phyloP scores from a whole-genome alignment of 2,113 vertebrate genomes.

The Pandion haliaetus region DNA sequence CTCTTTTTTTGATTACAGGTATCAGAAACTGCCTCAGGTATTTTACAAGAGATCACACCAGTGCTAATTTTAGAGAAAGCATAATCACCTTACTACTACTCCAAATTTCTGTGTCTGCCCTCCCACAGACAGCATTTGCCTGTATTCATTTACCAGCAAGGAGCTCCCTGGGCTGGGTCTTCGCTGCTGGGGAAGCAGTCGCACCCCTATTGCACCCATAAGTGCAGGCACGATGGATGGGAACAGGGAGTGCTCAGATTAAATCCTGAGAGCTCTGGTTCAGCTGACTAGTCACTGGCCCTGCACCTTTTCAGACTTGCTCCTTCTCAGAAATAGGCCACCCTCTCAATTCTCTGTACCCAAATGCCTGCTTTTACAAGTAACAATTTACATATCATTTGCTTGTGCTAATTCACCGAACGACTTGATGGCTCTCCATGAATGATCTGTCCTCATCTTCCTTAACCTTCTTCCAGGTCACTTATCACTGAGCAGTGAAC shows the following conservation, averaged over 20 bases:
- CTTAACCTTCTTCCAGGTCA: background rate
- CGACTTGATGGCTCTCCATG: background rate
- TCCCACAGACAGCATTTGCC: background rate
- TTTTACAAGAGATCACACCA: background rate
- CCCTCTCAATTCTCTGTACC: background rate
- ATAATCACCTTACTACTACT: background rate
- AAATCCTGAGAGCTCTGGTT: background rate
- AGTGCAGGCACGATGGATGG: fast-evolving
- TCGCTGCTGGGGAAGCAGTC: background rate
- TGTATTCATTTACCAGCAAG: background rate
- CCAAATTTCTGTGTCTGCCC: background rate
- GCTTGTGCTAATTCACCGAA: background rate
- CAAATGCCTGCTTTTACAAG: background rate
- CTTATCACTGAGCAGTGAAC: background rate
- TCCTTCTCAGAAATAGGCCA: background rate
- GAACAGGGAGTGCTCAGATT: background rate
- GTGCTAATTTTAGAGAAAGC: background rate
- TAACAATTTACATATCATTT: background rate
- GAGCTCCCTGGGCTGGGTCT: background rate
- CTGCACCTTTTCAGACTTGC: background rate
- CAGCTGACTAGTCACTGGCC: background rate
- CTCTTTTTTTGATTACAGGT: background rate
- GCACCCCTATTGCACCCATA: fast-evolving
- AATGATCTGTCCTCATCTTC: background rate
- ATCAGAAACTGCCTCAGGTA: background rate